Conservation (phyloP, 2,888 invertebrate species). For the Meiosimyza platycephala region DNA sequence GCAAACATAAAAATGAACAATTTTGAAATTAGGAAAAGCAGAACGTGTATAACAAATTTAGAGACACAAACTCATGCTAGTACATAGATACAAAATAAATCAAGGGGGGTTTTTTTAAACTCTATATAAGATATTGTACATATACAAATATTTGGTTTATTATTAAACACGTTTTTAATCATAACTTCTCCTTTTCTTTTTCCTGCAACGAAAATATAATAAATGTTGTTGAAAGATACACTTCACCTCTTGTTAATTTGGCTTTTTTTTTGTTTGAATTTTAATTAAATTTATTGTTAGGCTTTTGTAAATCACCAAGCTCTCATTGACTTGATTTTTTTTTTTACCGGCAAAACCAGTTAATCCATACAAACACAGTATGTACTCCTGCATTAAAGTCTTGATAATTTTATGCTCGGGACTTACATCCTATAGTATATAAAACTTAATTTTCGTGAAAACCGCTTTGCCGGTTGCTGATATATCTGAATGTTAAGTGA, state of each 20-base stretch:
- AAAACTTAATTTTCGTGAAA: no score
- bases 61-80: background rate
- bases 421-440: no score
- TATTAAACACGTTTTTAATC: conserved; percentile 55
- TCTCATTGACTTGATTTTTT: no score
- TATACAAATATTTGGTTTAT: conserved; percentile 39
- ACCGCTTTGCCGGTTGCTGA: no score
- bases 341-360: no score
- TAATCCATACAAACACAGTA: no score
- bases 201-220: conserved; percentile 62
- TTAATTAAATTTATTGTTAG: no score
- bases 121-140: conserved; percentile 14
- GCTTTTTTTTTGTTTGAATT: no score
- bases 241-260: background rate
- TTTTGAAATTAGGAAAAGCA: background rate
- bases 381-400: no score
- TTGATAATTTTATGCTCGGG: no score
- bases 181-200: conserved; percentile 67
- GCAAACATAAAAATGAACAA: conserved; percentile 38
- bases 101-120: conserved; percentile 17
- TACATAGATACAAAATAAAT: conserved; percentile 20
- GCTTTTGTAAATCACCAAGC: no score
- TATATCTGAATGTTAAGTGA: no score
- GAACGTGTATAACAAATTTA: background rate
- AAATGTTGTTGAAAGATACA: conserved; percentile 32